phyloP scores from a whole-genome alignment of 2,113 vertebrate genomes.

The Trichomycterus rosablanca region DNA sequence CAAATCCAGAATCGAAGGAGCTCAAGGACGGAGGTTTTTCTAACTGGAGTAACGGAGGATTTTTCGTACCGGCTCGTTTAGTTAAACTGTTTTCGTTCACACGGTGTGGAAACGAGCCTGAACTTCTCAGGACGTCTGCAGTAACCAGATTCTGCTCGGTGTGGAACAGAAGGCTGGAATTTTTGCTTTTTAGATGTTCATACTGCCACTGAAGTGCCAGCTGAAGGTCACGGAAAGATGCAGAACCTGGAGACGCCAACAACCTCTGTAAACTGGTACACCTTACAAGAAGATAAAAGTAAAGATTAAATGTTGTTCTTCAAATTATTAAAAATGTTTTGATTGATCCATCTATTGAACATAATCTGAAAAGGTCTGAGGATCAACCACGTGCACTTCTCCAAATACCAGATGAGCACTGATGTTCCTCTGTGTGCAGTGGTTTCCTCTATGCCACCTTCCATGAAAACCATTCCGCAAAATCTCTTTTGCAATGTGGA shows the following conservation, averaged over 20 bases:
- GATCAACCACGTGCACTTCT: no score
- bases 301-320: no score
- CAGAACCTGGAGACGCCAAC: conserved; percentile 49
- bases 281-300: conserved; percentile 44
- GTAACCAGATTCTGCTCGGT: background rate
- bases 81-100: no score
- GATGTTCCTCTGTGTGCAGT: no score
- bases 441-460: no score
- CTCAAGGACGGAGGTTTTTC: conserved; percentile 51
- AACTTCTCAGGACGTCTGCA: background rate
- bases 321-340: no score
- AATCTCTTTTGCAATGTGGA: no score
- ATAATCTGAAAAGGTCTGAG: no score
- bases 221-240: conserved; percentile 55
- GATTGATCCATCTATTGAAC: no score
- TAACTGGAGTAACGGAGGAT: background rate
- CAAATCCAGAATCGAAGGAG: conserved; percentile 68
- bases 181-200: conserved; percentile 46
- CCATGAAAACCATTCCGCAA: no score
- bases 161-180: background rate
- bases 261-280: conserved; percentile 64
- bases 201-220: conserved; percentile 68
- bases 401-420: no score
- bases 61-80: background rate
- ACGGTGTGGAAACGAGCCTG: no score